Base-by-base conservation (phyloP, 1,140 invertebrate species). In the Formica selysi region DNA sequence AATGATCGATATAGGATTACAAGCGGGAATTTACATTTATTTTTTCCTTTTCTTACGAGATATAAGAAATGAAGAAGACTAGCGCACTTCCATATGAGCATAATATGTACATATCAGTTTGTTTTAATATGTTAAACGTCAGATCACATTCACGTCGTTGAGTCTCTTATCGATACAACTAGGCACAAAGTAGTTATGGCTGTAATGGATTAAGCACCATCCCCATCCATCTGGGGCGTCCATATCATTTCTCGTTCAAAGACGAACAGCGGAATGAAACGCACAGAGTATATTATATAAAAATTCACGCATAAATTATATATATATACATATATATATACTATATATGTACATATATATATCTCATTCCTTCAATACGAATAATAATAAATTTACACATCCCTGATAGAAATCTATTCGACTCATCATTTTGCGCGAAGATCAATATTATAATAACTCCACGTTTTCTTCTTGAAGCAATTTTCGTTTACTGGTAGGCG, bases 41-140 rank as follows among this genome's bases (percentile, higher is more conserved):
- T 84, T 64, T 64, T 44, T 29, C 11, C 2, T 29, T 74, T 32
- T 36, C 10, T 38, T 51, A 51, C 48, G 48, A 44, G 19, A 44
- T 7, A 51, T 65, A 16, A 51, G 36, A 36, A 79, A 54, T 36
- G 36, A 65, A 44, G 29, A n/a, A 62, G 22, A 44, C 22, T 48
- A 78, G 54, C 13, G 7, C 19, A 4, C 13, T 19, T 22, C n/a
- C 26, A 13, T 59, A 38, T 6, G n/a, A 29, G 3, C 57, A 7
- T 59, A 10, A 62, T 76, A 74, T 48, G 26, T 62, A 51, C 16
- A 61, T 76, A 62, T 41, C 36, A 76, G 13, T 16, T 61, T 62
- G 13, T 61, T 76, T 76, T 44, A 41, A 76, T 7, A 61, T 5
- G 48, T 19, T 19, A 76, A 76, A 3, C 10, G 44, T 62, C 16